A percentile compares a stretch with the other conserved stretches of the same genome.
Evolutionary conservation across 2,113 vertebrate species (phyloP).

Genomic region (Pampusana beccarii): DNA sequence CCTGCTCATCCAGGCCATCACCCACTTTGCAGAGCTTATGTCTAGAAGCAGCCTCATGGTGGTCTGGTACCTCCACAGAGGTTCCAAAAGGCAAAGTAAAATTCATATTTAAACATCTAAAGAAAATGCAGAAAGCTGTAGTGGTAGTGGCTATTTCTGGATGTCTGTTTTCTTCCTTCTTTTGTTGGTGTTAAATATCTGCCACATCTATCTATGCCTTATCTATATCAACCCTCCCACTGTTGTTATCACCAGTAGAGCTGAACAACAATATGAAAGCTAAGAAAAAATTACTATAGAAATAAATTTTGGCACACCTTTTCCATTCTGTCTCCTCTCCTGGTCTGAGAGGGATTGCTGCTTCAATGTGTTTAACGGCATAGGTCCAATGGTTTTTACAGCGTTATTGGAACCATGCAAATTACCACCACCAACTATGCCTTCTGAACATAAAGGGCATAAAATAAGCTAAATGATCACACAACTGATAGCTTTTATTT

Average conservation of each 20-base stretch:
- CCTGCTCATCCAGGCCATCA: neutral
- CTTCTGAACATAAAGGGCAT: neutral
- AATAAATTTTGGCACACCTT: neutral
- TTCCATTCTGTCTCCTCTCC: neutral
- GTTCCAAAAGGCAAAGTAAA: neutral
- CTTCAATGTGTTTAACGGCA: neutral
- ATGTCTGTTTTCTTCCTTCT: neutral
- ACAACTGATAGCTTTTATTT: neutral
- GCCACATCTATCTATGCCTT: neutral
- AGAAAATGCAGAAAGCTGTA: neutral
- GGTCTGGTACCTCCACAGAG: neutral
- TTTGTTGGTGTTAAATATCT: neutral
- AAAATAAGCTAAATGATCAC: neutral
- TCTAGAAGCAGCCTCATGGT: neutral
- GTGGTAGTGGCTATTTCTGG: neutral
- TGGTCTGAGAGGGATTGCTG: neutral
- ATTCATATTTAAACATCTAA: neutral
- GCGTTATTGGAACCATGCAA: neutral
- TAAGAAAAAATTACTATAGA: neutral
- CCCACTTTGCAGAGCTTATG: neutral
- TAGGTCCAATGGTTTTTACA: neutral
- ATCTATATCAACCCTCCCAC: neutral
- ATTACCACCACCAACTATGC: neutral
- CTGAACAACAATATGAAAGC: neutral
- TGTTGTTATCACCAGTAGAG: neutral